Conservation (phyloP, 2,888 invertebrate species). For the Cryptophagus acutangulus region DNA sequence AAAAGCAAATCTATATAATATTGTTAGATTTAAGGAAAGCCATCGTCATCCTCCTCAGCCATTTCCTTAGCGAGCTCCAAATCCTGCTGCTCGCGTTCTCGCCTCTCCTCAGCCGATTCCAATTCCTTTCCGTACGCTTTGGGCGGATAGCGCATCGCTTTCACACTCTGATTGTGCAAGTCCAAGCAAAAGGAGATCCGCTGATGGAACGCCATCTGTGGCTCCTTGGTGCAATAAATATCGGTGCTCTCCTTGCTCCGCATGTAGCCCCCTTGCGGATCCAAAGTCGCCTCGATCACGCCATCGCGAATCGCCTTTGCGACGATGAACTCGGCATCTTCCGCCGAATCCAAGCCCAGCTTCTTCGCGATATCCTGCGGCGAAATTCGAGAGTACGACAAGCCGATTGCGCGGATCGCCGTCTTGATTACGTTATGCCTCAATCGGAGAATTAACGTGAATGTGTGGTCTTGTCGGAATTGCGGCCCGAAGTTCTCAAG, state of each 20-base stretch:
- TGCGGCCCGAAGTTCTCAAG: slow-evolving; percentile 85
- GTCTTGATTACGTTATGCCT: slow-evolving; percentile 99
- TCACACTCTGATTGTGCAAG: slow-evolving; percentile 97
- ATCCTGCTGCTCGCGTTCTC: slow-evolving; percentile 96
- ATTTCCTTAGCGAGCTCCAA: slow-evolving; percentile 99
- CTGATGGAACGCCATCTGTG: slow-evolving; percentile 93
- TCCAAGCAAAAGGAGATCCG: slow-evolving; percentile 96
- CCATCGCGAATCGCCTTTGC: slow-evolving; percentile 97
- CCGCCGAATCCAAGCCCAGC: slow-evolving; percentile 87
- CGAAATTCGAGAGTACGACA: slow-evolving; percentile 94
- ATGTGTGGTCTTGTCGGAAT: slow-evolving; percentile 92
- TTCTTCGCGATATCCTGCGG: slow-evolving; percentile 93
- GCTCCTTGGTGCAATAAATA: slow-evolving; percentile 94
- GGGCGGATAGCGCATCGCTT: slow-evolving; percentile 98
- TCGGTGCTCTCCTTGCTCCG: slow-evolving; percentile 96
- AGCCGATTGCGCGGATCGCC: slow-evolving; percentile 90
- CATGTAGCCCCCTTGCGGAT: slow-evolving; percentile 94
- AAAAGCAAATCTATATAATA: no score
- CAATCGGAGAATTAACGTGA: slow-evolving; percentile 89
- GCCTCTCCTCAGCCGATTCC: slow-evolving; percentile 93
- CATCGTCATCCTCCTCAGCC: slow-evolving; percentile 98
- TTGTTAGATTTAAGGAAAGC: slow-evolving; percentile 61
- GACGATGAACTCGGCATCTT: slow-evolving; percentile 98
- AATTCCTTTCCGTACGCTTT: slow-evolving; percentile 97
- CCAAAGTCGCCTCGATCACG: slow-evolving; percentile 95